Evolutionary conservation across 1,140 invertebrate genomes (phyloP).

Genomic region (Aporrectodea caliginosa): DNA sequence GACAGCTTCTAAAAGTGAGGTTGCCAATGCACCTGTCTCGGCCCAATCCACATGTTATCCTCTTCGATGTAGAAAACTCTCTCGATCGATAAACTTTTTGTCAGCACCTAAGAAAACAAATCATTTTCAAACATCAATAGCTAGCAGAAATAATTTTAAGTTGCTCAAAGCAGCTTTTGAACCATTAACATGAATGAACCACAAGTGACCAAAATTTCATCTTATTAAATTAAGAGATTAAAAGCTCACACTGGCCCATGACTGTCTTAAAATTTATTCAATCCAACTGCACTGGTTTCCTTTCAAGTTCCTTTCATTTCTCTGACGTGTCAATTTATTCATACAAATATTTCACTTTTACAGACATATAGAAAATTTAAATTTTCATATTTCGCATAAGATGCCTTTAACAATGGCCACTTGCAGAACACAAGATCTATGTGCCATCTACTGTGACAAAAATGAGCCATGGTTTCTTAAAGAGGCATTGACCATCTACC

Average conservation of each 20-base stretch:
- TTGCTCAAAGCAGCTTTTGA: too few species aligned
- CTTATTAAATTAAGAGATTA: neutral
- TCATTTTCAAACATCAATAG: neutral
- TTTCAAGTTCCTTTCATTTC: too few species aligned
- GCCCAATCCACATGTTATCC: slow-evolving; percentile 59
- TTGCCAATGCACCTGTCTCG: slow-evolving; percentile 49
- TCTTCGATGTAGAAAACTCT: slow-evolving; percentile 72
- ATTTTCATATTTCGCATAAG: too few species aligned
- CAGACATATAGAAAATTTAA: too few species aligned
- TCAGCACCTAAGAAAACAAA: neutral
- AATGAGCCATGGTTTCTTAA: too few species aligned
- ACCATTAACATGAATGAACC: too few species aligned
- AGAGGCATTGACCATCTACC: too few species aligned
- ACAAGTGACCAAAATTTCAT: neutral
- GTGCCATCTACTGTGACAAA: neutral
- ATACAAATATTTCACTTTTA: too few species aligned
- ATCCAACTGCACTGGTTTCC: neutral
- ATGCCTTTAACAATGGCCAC: too few species aligned
- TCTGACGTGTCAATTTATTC: too few species aligned
- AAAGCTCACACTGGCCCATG: too few species aligned
- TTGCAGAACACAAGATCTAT: neutral
- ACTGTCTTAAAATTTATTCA: neutral
- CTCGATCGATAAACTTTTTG: slow-evolving; percentile 71
- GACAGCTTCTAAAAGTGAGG: neutral
- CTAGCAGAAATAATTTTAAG: neutral